phyloP scores from a whole-genome alignment of 1,140 invertebrate species.

The Drosophila rufa region DNA sequence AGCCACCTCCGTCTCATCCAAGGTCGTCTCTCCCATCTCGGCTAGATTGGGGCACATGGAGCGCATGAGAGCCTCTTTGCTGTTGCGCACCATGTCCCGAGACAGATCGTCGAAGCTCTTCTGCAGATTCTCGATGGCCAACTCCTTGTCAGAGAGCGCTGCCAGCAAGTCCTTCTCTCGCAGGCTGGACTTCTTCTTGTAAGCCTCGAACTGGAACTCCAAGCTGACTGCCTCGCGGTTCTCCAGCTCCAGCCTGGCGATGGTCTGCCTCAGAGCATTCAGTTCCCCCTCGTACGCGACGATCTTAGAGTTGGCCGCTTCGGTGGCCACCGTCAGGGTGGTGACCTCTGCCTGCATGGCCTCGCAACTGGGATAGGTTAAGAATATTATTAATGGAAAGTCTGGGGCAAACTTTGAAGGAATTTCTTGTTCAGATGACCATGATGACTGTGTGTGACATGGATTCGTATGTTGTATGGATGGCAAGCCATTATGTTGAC shows the following conservation, averaged over 20 bases:
- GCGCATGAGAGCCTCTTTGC: slow-evolving; percentile 65
- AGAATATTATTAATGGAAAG: neutral
- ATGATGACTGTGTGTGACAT: neutral
- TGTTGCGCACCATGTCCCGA: slow-evolving; percentile 49
- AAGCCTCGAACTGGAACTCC: slow-evolving; percentile 77
- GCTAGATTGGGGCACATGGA: slow-evolving; percentile 42
- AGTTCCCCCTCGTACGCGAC: slow-evolving; percentile 53
- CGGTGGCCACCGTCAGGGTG: slow-evolving; percentile 30
- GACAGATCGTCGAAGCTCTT: slow-evolving; percentile 48
- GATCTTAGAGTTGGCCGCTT: slow-evolving; percentile 47
- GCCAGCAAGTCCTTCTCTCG: slow-evolving; percentile 77
- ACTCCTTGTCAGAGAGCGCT: slow-evolving; percentile 71
- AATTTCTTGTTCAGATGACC: neutral
- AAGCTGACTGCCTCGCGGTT: slow-evolving; percentile 70
- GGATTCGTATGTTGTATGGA: no score
- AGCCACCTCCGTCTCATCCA: slow-evolving; percentile 44
- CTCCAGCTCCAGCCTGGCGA: slow-evolving; percentile 71
- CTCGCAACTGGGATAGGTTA: slow-evolving; percentile 39
- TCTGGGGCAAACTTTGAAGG: no score
- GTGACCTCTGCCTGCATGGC: slow-evolving; percentile 45
- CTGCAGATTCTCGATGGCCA: slow-evolving; percentile 42
- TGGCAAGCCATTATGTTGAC: no score
- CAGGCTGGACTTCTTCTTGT: slow-evolving; percentile 62
- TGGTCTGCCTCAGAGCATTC: slow-evolving; percentile 43
- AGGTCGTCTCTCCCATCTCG: slow-evolving; percentile 5